These are phyloP conservation scores for Silurus aristotelis DNA, from an alignment of 2,797 vertebrate genomes.

Conservation along the genomic window DNA sequence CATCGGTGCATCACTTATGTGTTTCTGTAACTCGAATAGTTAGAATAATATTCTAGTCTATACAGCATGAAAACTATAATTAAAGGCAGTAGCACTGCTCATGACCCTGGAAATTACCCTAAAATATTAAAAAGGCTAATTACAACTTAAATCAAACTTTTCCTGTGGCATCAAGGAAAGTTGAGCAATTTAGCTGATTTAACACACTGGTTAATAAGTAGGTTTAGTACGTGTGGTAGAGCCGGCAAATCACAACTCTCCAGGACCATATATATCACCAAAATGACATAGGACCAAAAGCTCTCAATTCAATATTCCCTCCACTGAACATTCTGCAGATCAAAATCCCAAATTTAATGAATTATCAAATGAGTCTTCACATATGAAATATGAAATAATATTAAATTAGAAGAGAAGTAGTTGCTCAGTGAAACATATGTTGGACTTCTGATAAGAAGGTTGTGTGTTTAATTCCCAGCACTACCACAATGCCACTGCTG, in stretches of 20 bases:
- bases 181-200: constrained; percentile 7
- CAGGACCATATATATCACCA: background rate
- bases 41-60: constrained; percentile 29
- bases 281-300: background rate
- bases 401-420: too few relatives aligned
- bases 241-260: background rate
- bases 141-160: constrained; percentile 37
- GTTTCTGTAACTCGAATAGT: constrained; percentile 39
- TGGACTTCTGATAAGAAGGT: too few relatives aligned
- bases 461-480: too few relatives aligned
- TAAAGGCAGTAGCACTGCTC: constrained; percentile 35
- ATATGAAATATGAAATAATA: background rate
- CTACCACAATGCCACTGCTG: too few relatives aligned
- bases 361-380: background rate
- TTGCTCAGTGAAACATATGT: too few relatives aligned
- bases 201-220: constrained; percentile 6
- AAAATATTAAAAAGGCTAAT: constrained; percentile 60
- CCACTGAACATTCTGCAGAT: background rate
- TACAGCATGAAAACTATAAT: constrained; percentile 1
- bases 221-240: background rate
- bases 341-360: background rate
- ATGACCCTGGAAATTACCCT: constrained; percentile 59
- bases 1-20: constrained; percentile 8
- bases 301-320: background rate
- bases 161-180: background rate